Evolutionary conservation across 1,140 invertebrate species (phyloP).

Genomic region (Thaumetopoea pityocampa): DNA sequence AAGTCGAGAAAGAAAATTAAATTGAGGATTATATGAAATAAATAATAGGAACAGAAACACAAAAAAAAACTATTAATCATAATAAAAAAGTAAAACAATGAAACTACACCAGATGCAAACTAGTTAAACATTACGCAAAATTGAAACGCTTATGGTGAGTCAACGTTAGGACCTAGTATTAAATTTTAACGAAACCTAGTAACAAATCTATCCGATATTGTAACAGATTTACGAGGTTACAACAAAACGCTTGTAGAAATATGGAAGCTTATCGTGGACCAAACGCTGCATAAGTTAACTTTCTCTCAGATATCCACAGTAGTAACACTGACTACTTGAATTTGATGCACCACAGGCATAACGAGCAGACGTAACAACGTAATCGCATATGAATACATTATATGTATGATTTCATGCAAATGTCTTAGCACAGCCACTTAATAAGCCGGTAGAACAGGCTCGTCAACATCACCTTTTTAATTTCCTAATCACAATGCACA

Average conservation of each 20-base stretch:
- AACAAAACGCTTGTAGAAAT: conserved; percentile 37
- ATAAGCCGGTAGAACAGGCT: conserved; percentile 11
- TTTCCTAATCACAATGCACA: conserved; percentile 11
- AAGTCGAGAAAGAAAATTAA: conserved; percentile 13
- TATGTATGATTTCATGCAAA: conserved; percentile 1
- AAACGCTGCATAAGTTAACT: conserved; percentile 35
- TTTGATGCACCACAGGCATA: conserved; percentile 5
- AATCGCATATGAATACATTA: conserved; percentile 2
- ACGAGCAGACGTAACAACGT: conserved; percentile 10
- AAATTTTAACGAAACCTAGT: conserved; percentile 41
- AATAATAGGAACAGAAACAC: no score
- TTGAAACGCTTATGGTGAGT: conserved; percentile 36
- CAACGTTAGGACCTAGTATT: conserved; percentile 44
- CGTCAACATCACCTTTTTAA: conserved; percentile 8
- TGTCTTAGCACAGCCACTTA: conserved; percentile 6
- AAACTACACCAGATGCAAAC: conserved; percentile 9
- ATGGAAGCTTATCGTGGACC: conserved; percentile 31
- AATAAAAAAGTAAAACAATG: conserved; percentile 9
- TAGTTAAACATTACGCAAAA: conserved; percentile 28
- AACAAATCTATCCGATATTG: conserved; percentile 37
- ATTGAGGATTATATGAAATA: conserved; percentile 8
- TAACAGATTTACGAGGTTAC: conserved; percentile 44
- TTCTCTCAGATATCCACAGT: conserved; percentile 25
- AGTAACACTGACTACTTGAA: conserved; percentile 14
- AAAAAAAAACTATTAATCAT: no score